A percentile compares a stretch with the other conserved stretches of the same genome.
phyloP scores from a whole-genome alignment of 2,797 vertebrate genomes.

The Gymnothorax reevesii region DNA sequence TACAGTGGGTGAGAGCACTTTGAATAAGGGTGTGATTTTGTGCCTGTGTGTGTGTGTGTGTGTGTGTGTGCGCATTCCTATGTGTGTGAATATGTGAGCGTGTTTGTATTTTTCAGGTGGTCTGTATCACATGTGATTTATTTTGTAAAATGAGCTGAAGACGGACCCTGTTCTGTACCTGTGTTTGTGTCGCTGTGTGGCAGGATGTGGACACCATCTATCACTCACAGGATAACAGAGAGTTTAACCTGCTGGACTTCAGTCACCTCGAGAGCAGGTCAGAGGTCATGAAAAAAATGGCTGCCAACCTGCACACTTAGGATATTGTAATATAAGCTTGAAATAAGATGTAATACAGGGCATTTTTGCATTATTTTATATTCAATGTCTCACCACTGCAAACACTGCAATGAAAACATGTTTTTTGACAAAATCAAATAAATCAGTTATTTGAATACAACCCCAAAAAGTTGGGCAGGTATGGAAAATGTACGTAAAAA shows the following conservation, averaged over 20 bases:
- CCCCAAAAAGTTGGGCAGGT: too few relatives aligned
- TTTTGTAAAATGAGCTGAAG: not conserved
- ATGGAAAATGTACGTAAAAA: too few relatives aligned
- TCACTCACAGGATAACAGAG: conserved; percentile 89
- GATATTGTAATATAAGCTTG: too few relatives aligned
- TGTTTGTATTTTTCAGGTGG: not conserved
- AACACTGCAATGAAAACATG: too few relatives aligned
- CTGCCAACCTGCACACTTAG: too few relatives aligned
- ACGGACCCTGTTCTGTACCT: not conserved
- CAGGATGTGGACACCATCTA: conserved; percentile 94
- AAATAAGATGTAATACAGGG: too few relatives aligned
- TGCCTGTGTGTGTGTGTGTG: conserved; percentile 27
- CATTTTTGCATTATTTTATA: too few relatives aligned
- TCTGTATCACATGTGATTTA: not conserved
- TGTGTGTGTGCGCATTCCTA: not conserved
- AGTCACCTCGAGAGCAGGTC: conserved; percentile 90
- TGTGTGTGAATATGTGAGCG: not conserved
- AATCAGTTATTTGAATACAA: too few relatives aligned
- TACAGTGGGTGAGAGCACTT: conserved; percentile 81
- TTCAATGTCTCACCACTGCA: too few relatives aligned
- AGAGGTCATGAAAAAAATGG: not conserved
- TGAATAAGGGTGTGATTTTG: too few relatives aligned
- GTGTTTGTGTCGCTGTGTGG: conserved; percentile 16
- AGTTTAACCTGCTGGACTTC: conserved; percentile 90
- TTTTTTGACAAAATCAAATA: too few relatives aligned